Evolutionary conservation across 2,888 invertebrate species (phyloP), one percentile per base, ranked within the genome.

Genomic region (Brachypterus glaber): DNA sequence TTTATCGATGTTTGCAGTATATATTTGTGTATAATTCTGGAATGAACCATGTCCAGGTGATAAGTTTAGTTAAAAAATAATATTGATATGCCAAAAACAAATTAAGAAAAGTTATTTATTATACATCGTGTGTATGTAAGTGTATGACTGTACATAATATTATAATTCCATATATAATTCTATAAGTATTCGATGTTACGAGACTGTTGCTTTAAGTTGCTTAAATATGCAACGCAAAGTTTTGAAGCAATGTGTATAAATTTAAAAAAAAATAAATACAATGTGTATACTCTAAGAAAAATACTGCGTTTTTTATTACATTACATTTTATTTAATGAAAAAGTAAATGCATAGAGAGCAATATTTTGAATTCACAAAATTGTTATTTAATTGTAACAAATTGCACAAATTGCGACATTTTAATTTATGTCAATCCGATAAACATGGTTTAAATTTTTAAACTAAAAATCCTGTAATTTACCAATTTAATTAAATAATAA

Each of bases 131-230:
- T 51, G 53, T 54, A 48, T 50, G 52, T 35, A 50, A n/a, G n/a
- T 51, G 52, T 47, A 46, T 50, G 52, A 47, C 37, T 54, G 52
- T 58, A 57, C 46, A 55, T 56, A 54, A 51, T 46, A 40, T 39
- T 37, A 45, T 51, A 45, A 44, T 37, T 39, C 38, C 33, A 35
- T 30, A 32, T 39, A 40, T 43, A 39, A 37, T 35, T 43, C 34
- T 43, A 41, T 59, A 61, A 62, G 58, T 59, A 63, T 60, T 64
- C 57, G 58, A 64, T 64, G 64, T 64, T 64, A 63, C 56, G 62
- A 64, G 63, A 63, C 61, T 64, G 63, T 62, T 64, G 62, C 63
- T 64, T 62, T 21, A 42, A 47, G 59, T 62, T 62, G 60, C 60
- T 47, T 42, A 41, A 39, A 42, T 27, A 34, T 33, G 34, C 33